phyloP scores from a whole-genome alignment of 1,140 invertebrate genomes.

The Ganaspis sp. region DNA sequence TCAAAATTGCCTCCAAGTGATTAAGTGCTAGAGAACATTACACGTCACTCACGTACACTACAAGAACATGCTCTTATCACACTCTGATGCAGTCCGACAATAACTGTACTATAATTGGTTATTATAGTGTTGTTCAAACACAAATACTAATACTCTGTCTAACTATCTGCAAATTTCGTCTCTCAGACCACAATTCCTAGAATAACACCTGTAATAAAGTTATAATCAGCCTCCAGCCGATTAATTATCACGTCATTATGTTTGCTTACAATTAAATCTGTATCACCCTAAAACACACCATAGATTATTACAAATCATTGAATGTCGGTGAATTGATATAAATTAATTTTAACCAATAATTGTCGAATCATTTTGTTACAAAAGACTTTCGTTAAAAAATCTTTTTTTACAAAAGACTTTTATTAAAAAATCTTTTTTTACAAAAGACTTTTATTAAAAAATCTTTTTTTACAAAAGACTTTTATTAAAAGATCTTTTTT shows the following conservation, averaged over 20 bases:
- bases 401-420: too few species aligned
- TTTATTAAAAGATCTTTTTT: too few species aligned
- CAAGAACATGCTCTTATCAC: not conserved
- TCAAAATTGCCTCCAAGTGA: not conserved
- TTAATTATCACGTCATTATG: not conserved
- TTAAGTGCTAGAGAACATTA: not conserved
- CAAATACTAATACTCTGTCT: not conserved
- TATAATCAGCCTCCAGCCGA: not conserved
- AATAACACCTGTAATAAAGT: not conserved
- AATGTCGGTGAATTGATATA: too few species aligned
- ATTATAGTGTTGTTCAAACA: constrained; percentile 1
- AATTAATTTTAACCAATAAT: too few species aligned
- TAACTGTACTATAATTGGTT: not conserved
- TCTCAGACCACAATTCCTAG: not conserved
- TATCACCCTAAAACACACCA: not conserved
- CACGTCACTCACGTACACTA: not conserved
- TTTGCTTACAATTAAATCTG: not conserved
- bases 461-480: too few species aligned
- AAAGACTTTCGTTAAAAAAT: too few species aligned
- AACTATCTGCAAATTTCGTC: not conserved
- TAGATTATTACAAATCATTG: too few species aligned
- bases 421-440: too few species aligned
- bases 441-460: too few species aligned
- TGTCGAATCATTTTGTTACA: too few species aligned
- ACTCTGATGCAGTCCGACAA: not conserved